Conservation (phyloP, 2,888 invertebrate genomes). For the Drosophila demipolita region DNA sequence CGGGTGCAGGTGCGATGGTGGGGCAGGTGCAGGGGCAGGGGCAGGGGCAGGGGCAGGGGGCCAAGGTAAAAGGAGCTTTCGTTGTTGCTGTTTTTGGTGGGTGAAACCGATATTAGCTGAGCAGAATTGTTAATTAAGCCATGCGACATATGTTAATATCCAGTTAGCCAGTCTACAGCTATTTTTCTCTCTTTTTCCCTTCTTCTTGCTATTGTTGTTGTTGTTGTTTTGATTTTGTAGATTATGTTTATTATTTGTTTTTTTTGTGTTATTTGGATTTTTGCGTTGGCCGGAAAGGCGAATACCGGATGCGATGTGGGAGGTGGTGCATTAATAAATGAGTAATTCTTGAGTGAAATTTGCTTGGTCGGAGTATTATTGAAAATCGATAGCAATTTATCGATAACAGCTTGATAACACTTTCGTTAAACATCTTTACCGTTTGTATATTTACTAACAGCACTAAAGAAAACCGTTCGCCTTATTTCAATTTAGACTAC, state of each 20-base stretch:
- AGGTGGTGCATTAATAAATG: conserved; percentile 11
- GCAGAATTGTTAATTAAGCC: conserved; percentile 82
- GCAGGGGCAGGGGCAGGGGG: not conserved
- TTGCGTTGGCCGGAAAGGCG: conserved; percentile 44
- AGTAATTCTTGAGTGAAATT: conserved; percentile 41
- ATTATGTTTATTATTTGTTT: not conserved
- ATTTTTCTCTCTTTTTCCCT: not conserved
- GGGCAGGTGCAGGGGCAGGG: not conserved
- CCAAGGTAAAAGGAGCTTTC: conserved; percentile 68
- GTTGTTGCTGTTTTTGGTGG: conserved; percentile 64
- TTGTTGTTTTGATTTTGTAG: not conserved
- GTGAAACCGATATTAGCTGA: conserved; percentile 83
- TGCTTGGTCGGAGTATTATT: not conserved
- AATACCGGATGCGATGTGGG: conserved; percentile 41
- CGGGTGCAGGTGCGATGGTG: conserved; percentile 8
- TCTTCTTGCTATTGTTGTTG: conserved; percentile 1
- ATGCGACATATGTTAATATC: conserved; percentile 68
- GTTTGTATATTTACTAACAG: not conserved
- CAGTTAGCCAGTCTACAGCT: conserved; percentile 29
- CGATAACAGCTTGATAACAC: conserved; percentile 3
- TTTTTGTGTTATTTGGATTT: not conserved
- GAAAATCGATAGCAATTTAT: conserved; percentile 1
- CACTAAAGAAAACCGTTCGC: not conserved
- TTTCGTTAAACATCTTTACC: not conserved
- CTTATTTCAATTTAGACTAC: not conserved